Evolutionary conservation across 2,888 invertebrate species (phyloP).

Genomic region (Heteromurus nitidus): DNA sequence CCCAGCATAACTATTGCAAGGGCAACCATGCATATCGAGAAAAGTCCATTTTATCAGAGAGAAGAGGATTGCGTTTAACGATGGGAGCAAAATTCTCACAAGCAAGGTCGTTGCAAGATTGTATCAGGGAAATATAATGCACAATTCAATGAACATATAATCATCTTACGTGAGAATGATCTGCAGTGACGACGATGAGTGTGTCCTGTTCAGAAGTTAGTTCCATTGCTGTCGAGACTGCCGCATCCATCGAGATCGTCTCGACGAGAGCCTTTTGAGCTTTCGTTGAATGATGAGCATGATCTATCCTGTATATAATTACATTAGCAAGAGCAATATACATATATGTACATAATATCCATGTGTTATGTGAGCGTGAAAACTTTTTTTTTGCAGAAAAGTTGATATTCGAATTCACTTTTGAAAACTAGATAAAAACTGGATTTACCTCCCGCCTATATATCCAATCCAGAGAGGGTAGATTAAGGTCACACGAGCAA

Average conservation of each 20-base stretch:
- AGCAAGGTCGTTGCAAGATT: slow-evolving; percentile 1
- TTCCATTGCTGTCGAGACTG: slow-evolving; percentile 69
- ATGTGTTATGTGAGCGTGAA: too few relatives aligned
- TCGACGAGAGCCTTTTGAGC: slow-evolving; percentile 73
- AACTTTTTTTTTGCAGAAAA: too few relatives aligned
- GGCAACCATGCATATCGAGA: too few relatives aligned
- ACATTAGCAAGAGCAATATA: too few relatives aligned
- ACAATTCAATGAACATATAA: neutral
- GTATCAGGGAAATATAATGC: neutral
- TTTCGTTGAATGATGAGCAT: slow-evolving; percentile 72
- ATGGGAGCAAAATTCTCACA: neutral
- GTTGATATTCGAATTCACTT: too few relatives aligned
- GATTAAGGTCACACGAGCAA: too few relatives aligned
- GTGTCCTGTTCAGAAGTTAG: slow-evolving; percentile 77
- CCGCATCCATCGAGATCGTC: slow-evolving; percentile 70
- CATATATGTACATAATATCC: too few relatives aligned
- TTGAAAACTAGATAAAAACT: too few relatives aligned
- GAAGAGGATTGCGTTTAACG: slow-evolving; percentile 5
- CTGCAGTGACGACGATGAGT: slow-evolving; percentile 88
- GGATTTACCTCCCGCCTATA: too few relatives aligned
- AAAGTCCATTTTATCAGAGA: too few relatives aligned
- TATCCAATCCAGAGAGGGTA: too few relatives aligned
- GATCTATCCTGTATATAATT: slow-evolving; percentile 43
- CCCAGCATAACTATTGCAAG: too few relatives aligned
- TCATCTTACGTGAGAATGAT: slow-evolving; percentile 85